Evolutionary conservation across 2,113 vertebrate species (phyloP).

Genomic region (Menura novaehollandiae): DNA sequence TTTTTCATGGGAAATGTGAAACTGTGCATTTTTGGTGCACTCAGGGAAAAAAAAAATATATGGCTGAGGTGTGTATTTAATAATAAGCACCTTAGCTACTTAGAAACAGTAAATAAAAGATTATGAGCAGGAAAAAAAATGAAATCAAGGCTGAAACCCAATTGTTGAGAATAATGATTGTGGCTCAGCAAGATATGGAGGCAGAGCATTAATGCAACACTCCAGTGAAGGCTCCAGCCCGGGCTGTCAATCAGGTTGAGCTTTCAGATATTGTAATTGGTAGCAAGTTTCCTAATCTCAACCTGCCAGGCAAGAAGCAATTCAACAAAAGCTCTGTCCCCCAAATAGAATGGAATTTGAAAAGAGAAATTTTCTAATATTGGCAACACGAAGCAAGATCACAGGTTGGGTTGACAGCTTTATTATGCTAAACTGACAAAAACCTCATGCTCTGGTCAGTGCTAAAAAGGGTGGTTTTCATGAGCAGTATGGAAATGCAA

Average conservation of each 20-base stretch:
- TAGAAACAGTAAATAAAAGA: neutral
- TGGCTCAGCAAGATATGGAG: neutral
- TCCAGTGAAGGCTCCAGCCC: neutral
- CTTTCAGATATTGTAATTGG: constrained; percentile 42
- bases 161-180: neutral
- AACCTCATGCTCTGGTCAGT: constrained; percentile 14
- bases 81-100: neutral
- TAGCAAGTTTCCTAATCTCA: constrained; percentile 60
- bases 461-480: neutral
- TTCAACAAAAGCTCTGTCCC: constrained; percentile 29
- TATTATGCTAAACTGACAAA: constrained; percentile 40
- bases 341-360: constrained; percentile 9
- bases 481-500: constrained; percentile 4
- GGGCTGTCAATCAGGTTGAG: neutral
- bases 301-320: constrained; percentile 42
- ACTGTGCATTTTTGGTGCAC: neutral
- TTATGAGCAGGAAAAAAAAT: neutral
- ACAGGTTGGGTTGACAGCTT: constrained; percentile 47
- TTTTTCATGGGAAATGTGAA: neutral
- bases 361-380: neutral
- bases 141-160: neutral
- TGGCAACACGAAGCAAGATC: neutral
- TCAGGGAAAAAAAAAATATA: neutral
- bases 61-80: neutral
- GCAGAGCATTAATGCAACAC: neutral